These are phyloP conservation scores for Furnarius figulus DNA, from an alignment of 2,113 vertebrate genomes.

Conservation along the genomic window DNA sequence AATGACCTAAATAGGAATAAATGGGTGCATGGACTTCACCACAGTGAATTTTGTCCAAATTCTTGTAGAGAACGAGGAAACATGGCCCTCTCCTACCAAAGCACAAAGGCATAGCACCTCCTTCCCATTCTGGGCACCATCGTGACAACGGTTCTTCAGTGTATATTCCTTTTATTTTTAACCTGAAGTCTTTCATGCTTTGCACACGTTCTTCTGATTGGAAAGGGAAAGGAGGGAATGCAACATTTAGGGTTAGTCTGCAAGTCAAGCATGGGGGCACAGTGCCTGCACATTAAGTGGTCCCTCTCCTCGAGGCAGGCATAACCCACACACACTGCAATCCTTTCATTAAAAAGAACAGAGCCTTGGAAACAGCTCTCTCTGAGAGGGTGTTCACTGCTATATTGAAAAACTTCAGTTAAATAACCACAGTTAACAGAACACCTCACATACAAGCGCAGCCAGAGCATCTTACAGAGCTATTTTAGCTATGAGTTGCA, in stretches of 20 bases:
- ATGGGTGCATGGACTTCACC: background rate
- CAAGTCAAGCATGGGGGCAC: rapidly evolving
- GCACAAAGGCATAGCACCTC: background rate
- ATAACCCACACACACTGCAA: rapidly evolving
- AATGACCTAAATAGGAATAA: slow-evolving; percentile 64
- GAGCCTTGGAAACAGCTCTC: background rate
- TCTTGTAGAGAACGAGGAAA: background rate
- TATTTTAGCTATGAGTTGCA: background rate
- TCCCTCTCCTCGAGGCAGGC: background rate
- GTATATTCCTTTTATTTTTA: background rate
- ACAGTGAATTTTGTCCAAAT: background rate
- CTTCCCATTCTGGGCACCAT: background rate
- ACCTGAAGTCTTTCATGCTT: background rate
- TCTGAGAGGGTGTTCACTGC: too few species aligned
- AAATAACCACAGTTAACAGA: background rate
- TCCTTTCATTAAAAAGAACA: background rate
- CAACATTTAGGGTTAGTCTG: background rate
- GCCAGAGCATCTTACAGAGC: background rate
- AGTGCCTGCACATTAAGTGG: background rate
- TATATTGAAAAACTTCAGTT: background rate
- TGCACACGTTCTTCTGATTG: rapidly evolving
- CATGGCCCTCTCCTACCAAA: background rate
- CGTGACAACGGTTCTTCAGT: background rate
- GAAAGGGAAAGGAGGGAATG: background rate
- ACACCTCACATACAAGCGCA: background rate